Percentiles rank a stretch among this genome's conserved stretches.
phyloP scores from a whole-genome alignment of 2,888 invertebrate species.

The Philopedon plagiatum region DNA sequence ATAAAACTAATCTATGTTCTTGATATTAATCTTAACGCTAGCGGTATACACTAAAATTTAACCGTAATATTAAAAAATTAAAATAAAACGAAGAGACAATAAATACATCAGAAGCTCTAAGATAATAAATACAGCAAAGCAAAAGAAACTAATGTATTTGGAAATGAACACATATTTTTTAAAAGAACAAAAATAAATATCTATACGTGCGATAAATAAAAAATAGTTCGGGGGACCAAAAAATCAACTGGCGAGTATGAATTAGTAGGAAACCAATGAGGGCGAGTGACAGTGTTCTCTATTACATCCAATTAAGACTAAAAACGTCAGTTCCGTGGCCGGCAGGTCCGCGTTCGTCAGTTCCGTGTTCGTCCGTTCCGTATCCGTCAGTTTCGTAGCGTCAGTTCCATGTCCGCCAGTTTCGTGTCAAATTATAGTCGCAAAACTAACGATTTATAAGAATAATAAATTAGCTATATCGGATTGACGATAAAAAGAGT shows the following conservation, averaged over 20 bases:
- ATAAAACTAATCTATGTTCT: conserved; percentile 54
- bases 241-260: neutral
- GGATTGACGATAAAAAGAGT: no score
- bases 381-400: no score
- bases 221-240: neutral
- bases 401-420: no score
- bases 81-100: conserved; percentile 11
- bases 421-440: no score
- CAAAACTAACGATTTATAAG: no score
- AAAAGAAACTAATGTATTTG: conserved; percentile 17
- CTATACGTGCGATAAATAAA: neutral
- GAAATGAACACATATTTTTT: conserved; percentile 20
- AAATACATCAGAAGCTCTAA: conserved; percentile 7
- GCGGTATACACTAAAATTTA: conserved; percentile 28
- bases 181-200: neutral
- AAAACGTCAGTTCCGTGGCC: no score
- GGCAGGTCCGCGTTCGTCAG: no score
- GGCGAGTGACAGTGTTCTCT: no score
- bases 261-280: no score
- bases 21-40: conserved; percentile 53
- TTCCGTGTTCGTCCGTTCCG: no score
- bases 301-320: no score
- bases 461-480: no score
- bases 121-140: conserved; percentile 26
- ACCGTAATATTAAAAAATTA: neutral